Conservation (phyloP, 2,888 invertebrate species). For the Mythimna vitellina region DNA sequence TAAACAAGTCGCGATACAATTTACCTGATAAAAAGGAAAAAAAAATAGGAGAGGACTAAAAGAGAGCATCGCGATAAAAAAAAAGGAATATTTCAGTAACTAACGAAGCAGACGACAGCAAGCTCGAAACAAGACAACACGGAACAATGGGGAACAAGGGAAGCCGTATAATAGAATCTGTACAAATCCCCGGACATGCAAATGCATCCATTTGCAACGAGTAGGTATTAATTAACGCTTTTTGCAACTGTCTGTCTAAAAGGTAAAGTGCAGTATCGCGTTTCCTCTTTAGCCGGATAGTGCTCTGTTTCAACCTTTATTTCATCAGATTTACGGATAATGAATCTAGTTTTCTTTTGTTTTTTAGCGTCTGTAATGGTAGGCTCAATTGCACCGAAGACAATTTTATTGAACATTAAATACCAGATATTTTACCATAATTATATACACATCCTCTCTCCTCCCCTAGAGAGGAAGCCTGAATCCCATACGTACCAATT, state of each 20-base stretch:
- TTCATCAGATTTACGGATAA: not conserved
- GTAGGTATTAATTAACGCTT: constrained; percentile 15
- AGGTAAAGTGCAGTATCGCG: not conserved
- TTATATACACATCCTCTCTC: no score
- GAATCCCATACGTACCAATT: no score
- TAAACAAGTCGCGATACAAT: not conserved
- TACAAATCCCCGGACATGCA: not conserved
- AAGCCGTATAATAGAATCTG: not conserved
- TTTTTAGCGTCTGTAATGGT: not conserved
- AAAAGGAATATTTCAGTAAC: not conserved
- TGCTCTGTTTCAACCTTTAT: not conserved
- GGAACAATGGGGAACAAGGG: not conserved
- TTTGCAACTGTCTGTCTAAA: not conserved
- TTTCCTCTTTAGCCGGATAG: not conserved
- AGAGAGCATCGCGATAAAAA: not conserved
- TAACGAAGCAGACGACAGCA: no score
- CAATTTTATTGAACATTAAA: not conserved
- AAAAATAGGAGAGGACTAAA: not conserved
- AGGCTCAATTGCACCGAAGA: not conserved
- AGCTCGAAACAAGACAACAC: not conserved
- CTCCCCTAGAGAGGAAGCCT: no score
- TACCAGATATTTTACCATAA: not conserved
- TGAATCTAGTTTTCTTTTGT: not conserved
- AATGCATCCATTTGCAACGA: constrained; percentile 18
- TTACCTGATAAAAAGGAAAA: constrained; percentile 1